Base-by-base conservation (phyloP, 1,140 invertebrate genomes). In the Pseudomyrmex flavicornis region DNA sequence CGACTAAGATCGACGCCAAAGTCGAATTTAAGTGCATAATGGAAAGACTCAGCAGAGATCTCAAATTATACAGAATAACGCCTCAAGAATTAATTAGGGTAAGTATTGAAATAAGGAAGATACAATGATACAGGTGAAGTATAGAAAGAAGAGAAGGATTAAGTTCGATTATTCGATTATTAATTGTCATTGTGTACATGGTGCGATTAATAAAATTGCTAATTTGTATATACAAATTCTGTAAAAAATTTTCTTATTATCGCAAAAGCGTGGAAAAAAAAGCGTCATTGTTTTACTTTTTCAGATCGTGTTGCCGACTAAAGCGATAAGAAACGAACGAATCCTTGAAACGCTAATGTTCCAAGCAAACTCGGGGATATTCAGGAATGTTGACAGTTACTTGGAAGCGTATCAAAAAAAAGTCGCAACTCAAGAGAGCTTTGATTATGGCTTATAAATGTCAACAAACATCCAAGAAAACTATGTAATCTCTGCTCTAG, bases 271-370 rank as follows among this genome's bases (percentile, higher is more conserved):
- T 54, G 59, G 26, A 26, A 4, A 46, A 22, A 48, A 65, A 44
- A 10, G 13, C 12, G 15, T 26, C 22, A 2, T 7, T 48, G 2
- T 59, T 1, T 79, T 44, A 8, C 48, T 65, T 90, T 94, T 94
- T 7, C 93, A 97, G 96, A 97, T 98, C 86, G 98, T 99, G 56
- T 94, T 99, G 85, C 98, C 98, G 59, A 98, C 97, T 56, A 99
- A 98, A 93, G 97, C 98, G 15, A 98, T 99, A 86, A 98, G 97
- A 91, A 98, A 99, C 93, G 98, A 99, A 92, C 95, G 97, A 48
- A 99, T 99, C 83, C 95, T 99, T 82, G 98, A 98, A 93, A 99
- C 98, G 0, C 95, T 99, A 35, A 98, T 98, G 97, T 97, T 97
- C 91, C 98, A 99, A 95, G 98, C 98, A 50, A 98, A 98, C 92